phyloP scores from a whole-genome alignment of 2,797 vertebrate genomes.

The Schizopygopsis malacanthus region DNA sequence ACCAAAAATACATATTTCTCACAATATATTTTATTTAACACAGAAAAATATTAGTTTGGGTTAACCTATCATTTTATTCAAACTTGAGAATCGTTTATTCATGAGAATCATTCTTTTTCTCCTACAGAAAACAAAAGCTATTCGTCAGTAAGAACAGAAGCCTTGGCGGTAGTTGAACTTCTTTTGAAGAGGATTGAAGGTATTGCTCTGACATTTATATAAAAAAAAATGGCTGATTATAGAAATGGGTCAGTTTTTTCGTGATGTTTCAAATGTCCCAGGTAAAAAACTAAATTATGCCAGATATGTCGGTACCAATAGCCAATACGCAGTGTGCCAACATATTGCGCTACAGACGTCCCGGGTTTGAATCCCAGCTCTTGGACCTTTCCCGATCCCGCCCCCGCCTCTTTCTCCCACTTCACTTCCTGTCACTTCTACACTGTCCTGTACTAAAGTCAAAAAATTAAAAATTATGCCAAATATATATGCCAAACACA shows the following conservation, averaged over 20 bases:
- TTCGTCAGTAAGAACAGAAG: conserved; percentile 95
- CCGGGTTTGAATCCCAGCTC: too few relatives aligned
- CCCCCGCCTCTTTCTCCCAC: too few relatives aligned
- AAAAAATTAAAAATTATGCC: too few relatives aligned
- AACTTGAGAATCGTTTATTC: neutral
- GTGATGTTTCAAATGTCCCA: neutral
- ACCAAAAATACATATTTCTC: neutral
- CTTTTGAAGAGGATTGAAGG: conserved; percentile 91
- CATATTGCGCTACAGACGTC: too few relatives aligned
- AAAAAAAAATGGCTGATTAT: neutral
- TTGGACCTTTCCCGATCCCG: too few relatives aligned
- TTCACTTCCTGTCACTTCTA: too few relatives aligned
- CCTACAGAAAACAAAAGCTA: conserved; percentile 95
- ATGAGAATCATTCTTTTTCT: conserved; percentile 39
- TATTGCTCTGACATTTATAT: conserved; percentile 58
- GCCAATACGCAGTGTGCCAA: too few relatives aligned
- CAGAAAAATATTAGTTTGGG: neutral
- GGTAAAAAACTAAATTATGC: neutral
- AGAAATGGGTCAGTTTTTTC: neutral
- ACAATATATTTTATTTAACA: neutral
- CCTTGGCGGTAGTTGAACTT: conserved; percentile 91
- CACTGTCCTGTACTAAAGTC: too few relatives aligned
- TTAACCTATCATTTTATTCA: neutral
- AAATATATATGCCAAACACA: too few relatives aligned
- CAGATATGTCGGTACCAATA: too few relatives aligned